Conservation (phyloP, 2,888 invertebrate species). For the Drosophila helvetica region DNA sequence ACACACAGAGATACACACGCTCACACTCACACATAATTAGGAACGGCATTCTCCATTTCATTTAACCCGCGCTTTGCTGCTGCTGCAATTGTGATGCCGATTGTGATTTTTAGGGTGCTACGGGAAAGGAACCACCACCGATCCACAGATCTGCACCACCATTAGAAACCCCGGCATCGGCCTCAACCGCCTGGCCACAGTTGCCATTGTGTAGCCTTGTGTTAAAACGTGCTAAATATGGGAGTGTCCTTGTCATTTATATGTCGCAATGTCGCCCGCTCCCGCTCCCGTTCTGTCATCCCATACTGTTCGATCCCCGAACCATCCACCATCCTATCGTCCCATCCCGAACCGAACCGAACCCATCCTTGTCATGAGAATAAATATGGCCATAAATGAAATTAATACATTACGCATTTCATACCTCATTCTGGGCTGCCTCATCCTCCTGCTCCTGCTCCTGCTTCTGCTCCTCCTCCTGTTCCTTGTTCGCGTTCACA, state of each 20-base stretch:
- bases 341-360: neutral
- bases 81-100: slow-evolving; percentile 9
- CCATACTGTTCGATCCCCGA: neutral
- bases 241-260: slow-evolving; percentile 83
- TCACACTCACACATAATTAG: slow-evolving; percentile 63
- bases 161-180: slow-evolving; percentile 22
- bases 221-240: slow-evolving; percentile 82
- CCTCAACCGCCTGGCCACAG: slow-evolving; percentile 61
- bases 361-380: slow-evolving; percentile 58
- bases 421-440: neutral
- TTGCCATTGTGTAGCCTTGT: slow-evolving; percentile 66
- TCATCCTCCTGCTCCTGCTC: slow-evolving; percentile 28
- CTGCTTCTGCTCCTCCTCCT: slow-evolving; percentile 25
- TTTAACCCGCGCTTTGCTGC: slow-evolving; percentile 71
- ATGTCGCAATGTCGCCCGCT: slow-evolving; percentile 67
- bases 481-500: slow-evolving; percentile 35
- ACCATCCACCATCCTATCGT: slow-evolving; percentile 17
- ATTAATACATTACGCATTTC: slow-evolving; percentile 73
- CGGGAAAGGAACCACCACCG: slow-evolving; percentile 13
- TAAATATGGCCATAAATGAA: slow-evolving; percentile 80
- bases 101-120: slow-evolving; percentile 69
- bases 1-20: slow-evolving; percentile 3
- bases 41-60: slow-evolving; percentile 82
- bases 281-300: slow-evolving; percentile 50
- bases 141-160: slow-evolving; percentile 18